Evolutionary conservation across 1,140 invertebrate species (phyloP), one percentile per base, ranked within the genome.

Genomic region (Ruditapes philippinarum): DNA sequence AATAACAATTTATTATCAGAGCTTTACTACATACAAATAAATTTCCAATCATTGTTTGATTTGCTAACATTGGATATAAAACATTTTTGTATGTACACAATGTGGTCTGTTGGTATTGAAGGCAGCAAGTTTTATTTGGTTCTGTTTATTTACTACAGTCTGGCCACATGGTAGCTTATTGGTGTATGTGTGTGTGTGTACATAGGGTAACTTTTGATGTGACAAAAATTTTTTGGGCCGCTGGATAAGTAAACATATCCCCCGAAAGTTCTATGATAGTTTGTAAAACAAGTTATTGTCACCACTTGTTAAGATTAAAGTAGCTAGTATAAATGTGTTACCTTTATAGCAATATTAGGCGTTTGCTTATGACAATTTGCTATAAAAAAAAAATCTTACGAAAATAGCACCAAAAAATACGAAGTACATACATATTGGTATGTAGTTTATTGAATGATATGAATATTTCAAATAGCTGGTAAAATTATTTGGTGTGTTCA

Each of bases 11-110:
- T 38, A 70, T 38, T 31, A 70, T 70, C 22, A 2, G 33, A 38
- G 65, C 65, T 40, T 70, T 14, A 38, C 22, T 38, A 70, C 33
- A 38, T 70, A 70, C 65, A 70, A 70, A 70, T 70, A 70, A 38
- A 38, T 70, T 70, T 33, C 4, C 33, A 19, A 38, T 70, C 65
- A 28, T 70, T 70, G 28, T 70, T 70, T 70, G 65, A 70, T 38
- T 25, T 28, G 36, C 12, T 70, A 70, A 70, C 57, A 62, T 70
- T 70, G 1, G 22, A 17, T 38, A 40, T 70, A 70, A 70, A 36
- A 28, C 31, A 70, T 38, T 70, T 28, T 38, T 28, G 25, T 14
- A n/a, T 9, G 36, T 38, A 38, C 36, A 70, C 22, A 31, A 70
- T 70, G 28, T 22, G 11, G 65, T 38, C 33, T 36, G 33, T 70